phyloP scores from a whole-genome alignment of 2,888 invertebrate genomes.

The Drosophila cognata region DNA sequence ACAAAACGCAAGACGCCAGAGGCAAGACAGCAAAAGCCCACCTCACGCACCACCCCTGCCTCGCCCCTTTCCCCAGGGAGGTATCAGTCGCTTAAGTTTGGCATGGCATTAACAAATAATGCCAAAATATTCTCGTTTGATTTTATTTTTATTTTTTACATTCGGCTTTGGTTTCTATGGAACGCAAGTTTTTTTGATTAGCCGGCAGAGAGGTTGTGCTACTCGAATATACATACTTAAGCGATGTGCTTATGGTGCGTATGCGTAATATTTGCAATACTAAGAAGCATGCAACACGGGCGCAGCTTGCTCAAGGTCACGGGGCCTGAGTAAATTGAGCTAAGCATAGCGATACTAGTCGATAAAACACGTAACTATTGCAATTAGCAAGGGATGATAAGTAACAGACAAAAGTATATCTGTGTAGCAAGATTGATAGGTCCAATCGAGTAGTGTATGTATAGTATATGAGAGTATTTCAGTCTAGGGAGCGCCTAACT shows the following conservation, averaged over 20 bases:
- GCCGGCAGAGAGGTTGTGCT: neutral
- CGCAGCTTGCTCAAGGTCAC: conserved; percentile 52
- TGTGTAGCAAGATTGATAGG: neutral
- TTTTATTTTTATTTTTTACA: conserved; percentile 8
- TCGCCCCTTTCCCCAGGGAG: neutral
- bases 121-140: conserved; percentile 64
- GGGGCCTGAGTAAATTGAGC: neutral
- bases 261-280: conserved; percentile 30
- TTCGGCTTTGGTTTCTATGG: neutral
- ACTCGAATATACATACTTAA: conserved; percentile 1
- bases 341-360: neutral
- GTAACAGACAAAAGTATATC: neutral
- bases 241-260: conserved; percentile 16
- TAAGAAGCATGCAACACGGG: neutral
- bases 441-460: neutral
- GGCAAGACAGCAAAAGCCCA: neutral
- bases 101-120: conserved; percentile 60
- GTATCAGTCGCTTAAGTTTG: neutral
- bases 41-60: conserved; percentile 8
- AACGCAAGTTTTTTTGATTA: conserved; percentile 11
- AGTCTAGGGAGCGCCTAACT: neutral
- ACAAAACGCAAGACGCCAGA: conserved; percentile 1
- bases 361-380: neutral
- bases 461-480: neutral
- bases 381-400: neutral